Evolutionary conservation across 1,140 invertebrate genomes (phyloP).

Genomic region (Trichogramma pretiosum): DNA sequence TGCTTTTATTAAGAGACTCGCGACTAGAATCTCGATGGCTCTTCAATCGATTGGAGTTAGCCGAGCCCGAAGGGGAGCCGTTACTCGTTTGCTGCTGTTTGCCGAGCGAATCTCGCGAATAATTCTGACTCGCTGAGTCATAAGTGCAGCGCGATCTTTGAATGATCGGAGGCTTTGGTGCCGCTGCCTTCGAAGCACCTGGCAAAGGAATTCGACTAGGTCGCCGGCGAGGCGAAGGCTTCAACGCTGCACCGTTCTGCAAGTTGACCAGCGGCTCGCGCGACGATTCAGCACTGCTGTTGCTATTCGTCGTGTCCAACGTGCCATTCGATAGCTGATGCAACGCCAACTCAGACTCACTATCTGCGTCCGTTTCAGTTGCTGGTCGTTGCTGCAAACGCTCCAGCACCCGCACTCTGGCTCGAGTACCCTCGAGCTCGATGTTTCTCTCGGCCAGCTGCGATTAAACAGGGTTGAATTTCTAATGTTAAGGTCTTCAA

Average conservation of each 20-base stretch:
- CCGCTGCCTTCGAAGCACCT: constrained; percentile 45
- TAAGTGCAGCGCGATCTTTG: too few relatives aligned
- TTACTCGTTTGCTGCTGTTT: neutral
- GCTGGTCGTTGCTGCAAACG: constrained; percentile 36
- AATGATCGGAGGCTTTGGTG: constrained; percentile 54
- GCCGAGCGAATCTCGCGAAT: constrained; percentile 15
- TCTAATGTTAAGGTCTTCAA: neutral
- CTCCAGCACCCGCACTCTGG: constrained; percentile 63
- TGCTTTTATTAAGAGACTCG: constrained; percentile 51
- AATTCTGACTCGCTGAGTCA: too few relatives aligned
- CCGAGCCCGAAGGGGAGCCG: neutral
- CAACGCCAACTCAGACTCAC: constrained; percentile 33
- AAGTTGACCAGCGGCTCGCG: neutral
- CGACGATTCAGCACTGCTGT: constrained; percentile 8
- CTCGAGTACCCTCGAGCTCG: constrained; percentile 69
- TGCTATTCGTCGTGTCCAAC: constrained; percentile 3
- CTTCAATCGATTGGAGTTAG: too few relatives aligned
- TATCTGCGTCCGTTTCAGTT: constrained; percentile 33
- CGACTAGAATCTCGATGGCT: constrained; percentile 44
- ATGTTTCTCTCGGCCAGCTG: constrained; percentile 73
- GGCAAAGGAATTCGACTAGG: constrained; percentile 65
- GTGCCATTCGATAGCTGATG: constrained; percentile 30
- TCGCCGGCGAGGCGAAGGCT: constrained; percentile 47
- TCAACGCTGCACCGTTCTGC: constrained; percentile 19
- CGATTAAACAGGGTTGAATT: constrained; percentile 15